Conservation (phyloP, 2,888 invertebrate species). For the Imbricaverruca yamaguchii region DNA sequence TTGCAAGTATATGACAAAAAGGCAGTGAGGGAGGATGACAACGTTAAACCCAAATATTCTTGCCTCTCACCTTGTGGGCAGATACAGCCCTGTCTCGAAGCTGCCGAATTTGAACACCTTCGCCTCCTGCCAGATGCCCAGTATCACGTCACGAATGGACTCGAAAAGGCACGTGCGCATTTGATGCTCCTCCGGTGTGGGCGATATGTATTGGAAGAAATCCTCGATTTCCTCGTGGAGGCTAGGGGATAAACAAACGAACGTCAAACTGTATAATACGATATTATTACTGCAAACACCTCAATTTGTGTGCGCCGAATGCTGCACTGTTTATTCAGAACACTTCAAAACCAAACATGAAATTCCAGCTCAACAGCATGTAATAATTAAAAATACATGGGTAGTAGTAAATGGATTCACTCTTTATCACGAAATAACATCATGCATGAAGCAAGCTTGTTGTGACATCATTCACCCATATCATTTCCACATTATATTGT, state of each 20-base stretch:
- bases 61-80: conserved; percentile 72
- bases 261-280: neutral
- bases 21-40: too few relatives aligned
- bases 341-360: neutral
- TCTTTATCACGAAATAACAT: too few relatives aligned
- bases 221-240: conserved; percentile 96
- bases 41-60: too few relatives aligned
- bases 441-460: too few relatives aligned
- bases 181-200: conserved; percentile 81
- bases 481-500: too few relatives aligned
- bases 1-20: too few relatives aligned
- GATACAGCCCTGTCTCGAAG: conserved; percentile 91
- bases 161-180: conserved; percentile 81
- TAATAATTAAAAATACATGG: too few relatives aligned
- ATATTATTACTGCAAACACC: neutral
- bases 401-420: too few relatives aligned
- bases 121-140: conserved; percentile 84
- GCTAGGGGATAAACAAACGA: conserved; percentile 45
- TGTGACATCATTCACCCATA: too few relatives aligned
- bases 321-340: neutral
- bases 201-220: conserved; percentile 90
- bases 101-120: conserved; percentile 96
- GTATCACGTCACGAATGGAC: conserved; percentile 78
- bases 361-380: neutral
- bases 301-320: neutral